These are phyloP conservation scores for Enoplosus armatus DNA, from an alignment of 2,797 vertebrate species.

Conservation along the genomic window DNA sequence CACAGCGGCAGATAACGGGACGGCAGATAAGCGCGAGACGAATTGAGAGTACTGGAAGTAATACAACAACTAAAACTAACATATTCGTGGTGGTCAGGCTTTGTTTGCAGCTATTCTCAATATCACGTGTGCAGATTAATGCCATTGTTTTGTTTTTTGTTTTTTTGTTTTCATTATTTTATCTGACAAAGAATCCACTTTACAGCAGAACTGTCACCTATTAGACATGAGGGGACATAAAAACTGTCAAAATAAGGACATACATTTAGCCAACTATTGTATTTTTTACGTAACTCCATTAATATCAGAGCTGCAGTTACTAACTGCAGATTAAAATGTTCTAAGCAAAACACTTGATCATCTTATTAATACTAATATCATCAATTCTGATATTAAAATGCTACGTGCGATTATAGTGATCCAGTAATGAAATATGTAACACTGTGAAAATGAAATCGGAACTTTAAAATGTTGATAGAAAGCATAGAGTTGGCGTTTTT, in stretches of 20 bases:
- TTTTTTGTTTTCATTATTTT: not conserved
- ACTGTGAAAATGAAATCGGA: too few relatives aligned
- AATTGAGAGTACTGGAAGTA: not conserved
- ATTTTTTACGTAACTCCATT: too few relatives aligned
- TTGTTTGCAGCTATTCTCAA: not conserved
- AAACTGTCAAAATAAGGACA: not conserved
- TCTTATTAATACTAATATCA: too few relatives aligned
- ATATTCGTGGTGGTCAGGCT: not conserved
- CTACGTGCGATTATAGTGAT: too few relatives aligned
- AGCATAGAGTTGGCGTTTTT: too few relatives aligned
- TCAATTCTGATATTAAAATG: too few relatives aligned
- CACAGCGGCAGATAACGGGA: slow-evolving; percentile 8
- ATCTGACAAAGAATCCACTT: not conserved
- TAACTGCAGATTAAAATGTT: not conserved
- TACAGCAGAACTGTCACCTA: not conserved
- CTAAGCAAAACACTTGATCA: not conserved
- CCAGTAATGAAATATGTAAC: too few relatives aligned
- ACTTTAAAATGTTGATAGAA: too few relatives aligned
- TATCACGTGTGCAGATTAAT: not conserved
- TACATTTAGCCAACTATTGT: too few relatives aligned
- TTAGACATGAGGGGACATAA: too few relatives aligned
- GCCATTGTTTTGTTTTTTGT: not conserved
- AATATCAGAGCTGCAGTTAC: not conserved
- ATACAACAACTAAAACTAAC: not conserved
- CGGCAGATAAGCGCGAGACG: slow-evolving; percentile 5